Evolutionary conservation across 1,140 invertebrate genomes (phyloP).

Genomic region (Mamestra configurata): DNA sequence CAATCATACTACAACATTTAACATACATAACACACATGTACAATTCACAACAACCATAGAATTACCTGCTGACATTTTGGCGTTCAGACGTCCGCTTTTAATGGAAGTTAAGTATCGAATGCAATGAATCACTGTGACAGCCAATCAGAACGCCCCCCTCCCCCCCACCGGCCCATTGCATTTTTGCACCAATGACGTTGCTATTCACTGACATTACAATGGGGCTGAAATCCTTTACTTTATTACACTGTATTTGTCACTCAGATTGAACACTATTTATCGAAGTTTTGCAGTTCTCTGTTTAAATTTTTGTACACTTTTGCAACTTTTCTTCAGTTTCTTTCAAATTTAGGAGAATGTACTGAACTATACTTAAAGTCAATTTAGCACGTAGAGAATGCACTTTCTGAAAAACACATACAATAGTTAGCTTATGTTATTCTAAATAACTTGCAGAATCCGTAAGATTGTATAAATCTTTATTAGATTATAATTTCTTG

Average conservation of each 20-base stretch:
- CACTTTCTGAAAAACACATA: conserved; percentile 25
- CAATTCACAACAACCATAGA: conserved; percentile 6
- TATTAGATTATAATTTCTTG: no score
- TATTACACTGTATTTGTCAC: conserved; percentile 37
- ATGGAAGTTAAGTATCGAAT: conserved; percentile 56
- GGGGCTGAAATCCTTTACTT: conserved; percentile 13
- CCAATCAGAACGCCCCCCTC: conserved; percentile 55
- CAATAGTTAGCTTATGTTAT: background rate
- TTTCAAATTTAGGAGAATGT: background rate
- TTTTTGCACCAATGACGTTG: conserved; percentile 72
- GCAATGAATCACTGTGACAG: conserved; percentile 59
- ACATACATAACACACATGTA: conserved; percentile 2
- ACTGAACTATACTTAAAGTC: conserved; percentile 4
- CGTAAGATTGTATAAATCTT: no score
- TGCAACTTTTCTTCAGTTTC: background rate
- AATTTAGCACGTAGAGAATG: background rate
- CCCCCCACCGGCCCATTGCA: conserved; percentile 79
- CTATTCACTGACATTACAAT: conserved; percentile 74
- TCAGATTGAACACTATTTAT: conserved; percentile 20
- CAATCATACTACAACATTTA: conserved; percentile 27
- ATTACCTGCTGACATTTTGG: conserved; percentile 83
- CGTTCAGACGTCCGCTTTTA: conserved; percentile 56
- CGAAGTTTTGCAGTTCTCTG: background rate
- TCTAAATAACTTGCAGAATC: background rate
- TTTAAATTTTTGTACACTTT: conserved; percentile 18